Conservation (phyloP, 2,797 vertebrate species). For the Micromesistius poutassou region DNA sequence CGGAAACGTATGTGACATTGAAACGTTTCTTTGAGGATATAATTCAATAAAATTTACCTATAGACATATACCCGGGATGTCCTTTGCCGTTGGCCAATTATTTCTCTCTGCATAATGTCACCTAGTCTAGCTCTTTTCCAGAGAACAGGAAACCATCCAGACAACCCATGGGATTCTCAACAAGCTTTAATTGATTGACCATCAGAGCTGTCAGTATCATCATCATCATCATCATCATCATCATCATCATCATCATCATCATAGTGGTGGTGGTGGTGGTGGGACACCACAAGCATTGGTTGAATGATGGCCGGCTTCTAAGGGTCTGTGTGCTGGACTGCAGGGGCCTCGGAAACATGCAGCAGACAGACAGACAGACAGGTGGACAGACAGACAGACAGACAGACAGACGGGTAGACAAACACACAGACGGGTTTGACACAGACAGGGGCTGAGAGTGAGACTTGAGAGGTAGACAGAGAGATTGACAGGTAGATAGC, state of each 20-base stretch:
- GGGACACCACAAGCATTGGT: conserved; percentile 2
- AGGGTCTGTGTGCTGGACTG: conserved; percentile 58
- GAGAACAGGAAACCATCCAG: conserved; percentile 1
- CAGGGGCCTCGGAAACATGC: conserved; percentile 64
- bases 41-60: neutral
- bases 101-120: neutral
- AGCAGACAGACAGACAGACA: conserved; percentile 50
- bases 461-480: conserved; percentile 21
- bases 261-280: neutral
- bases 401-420: conserved; percentile 18
- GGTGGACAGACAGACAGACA: conserved; percentile 22
- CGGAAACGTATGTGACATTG: conserved; percentile 1
- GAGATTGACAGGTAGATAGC: conserved; percentile 1
- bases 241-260: conserved; percentile 21
- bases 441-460: neutral
- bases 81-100: neutral
- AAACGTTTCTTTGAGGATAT: neutral
- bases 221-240: conserved; percentile 10
- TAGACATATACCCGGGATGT: neutral
- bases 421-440: conserved; percentile 19
- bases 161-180: conserved; percentile 42
- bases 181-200: conserved; percentile 60
- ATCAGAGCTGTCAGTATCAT: conserved; percentile 40
- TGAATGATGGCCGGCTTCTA: conserved; percentile 46
- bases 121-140: neutral